phyloP scores from a whole-genome alignment of 1,140 invertebrate genomes.

The Anoplophora glabripennis region DNA sequence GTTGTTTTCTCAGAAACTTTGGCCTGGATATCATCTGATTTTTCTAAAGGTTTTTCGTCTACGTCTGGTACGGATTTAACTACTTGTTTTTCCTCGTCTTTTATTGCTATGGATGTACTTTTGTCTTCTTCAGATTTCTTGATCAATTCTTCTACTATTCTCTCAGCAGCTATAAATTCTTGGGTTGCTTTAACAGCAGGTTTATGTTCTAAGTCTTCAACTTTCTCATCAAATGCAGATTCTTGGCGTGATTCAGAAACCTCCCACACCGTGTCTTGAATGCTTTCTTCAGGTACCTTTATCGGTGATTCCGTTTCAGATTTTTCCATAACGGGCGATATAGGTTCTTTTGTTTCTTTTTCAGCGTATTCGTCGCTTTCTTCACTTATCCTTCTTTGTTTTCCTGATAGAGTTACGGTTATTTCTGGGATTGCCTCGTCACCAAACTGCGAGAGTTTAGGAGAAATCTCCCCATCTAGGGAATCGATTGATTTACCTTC shows the following conservation, averaged over 20 bases:
- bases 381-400: constrained; percentile 45
- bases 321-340: constrained; percentile 49
- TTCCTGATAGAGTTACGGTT: constrained; percentile 43
- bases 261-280: constrained; percentile 63
- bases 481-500: constrained; percentile 39
- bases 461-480: constrained; percentile 31
- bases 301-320: constrained; percentile 48
- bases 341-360: constrained; percentile 25
- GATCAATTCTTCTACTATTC: constrained; percentile 9
- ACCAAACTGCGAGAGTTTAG: constrained; percentile 20
- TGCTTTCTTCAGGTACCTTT: constrained; percentile 56
- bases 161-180: constrained; percentile 18
- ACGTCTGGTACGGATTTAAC: too few relatives aligned
- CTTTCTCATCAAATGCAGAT: constrained; percentile 37
- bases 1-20: background rate
- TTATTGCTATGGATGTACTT: too few relatives aligned
- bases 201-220: constrained; percentile 24
- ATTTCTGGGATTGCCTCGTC: constrained; percentile 46
- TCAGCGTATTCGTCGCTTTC: constrained; percentile 42
- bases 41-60: too few relatives aligned
- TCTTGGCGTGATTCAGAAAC: constrained; percentile 55
- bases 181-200: constrained; percentile 15
- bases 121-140: too few relatives aligned
- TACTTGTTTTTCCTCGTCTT: too few relatives aligned
- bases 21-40: too few relatives aligned